Conservation (phyloP, 2,888 invertebrate genomes). For the Zaprionus obscuricornis region DNA sequence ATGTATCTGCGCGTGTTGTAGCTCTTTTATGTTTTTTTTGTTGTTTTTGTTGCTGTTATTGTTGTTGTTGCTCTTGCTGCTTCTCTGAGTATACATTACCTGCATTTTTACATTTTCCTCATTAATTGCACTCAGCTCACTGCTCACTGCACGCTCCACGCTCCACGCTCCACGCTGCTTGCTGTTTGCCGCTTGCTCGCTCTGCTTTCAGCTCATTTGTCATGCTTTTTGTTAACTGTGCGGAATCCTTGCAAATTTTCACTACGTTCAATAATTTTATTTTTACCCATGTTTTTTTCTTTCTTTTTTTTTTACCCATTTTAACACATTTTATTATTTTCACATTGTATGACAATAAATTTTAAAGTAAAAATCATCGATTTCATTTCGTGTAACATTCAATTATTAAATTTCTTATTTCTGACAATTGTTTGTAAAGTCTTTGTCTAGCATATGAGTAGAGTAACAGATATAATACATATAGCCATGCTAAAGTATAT, state of each 20-base stretch:
- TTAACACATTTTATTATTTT: background rate
- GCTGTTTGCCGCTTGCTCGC: too few relatives aligned
- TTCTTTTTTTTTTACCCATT: background rate
- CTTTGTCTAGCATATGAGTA: too few relatives aligned
- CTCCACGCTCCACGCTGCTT: too few relatives aligned
- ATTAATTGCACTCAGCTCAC: constrained; percentile 31
- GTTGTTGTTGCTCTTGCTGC: constrained; percentile 5
- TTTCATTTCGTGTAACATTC: too few relatives aligned
- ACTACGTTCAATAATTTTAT: constrained; percentile 21
- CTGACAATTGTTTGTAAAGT: too few relatives aligned
- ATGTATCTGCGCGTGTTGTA: background rate
- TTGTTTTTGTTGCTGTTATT: constrained; percentile 2
- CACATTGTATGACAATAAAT: background rate
- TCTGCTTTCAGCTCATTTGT: constrained; percentile 33
- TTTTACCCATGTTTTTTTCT: constrained; percentile 4
- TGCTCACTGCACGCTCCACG: too few relatives aligned
- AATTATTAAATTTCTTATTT: too few relatives aligned
- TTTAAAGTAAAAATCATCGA: too few relatives aligned
- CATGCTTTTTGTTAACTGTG: constrained; percentile 40
- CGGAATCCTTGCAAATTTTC: background rate
- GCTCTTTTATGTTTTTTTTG: background rate
- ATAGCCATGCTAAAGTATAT: too few relatives aligned
- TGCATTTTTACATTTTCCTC: constrained; percentile 10
- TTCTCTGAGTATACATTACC: constrained; percentile 17
- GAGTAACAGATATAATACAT: too few relatives aligned